Conservation (phyloP, 1,140 invertebrate species). For the Ectropis grisescens region DNA sequence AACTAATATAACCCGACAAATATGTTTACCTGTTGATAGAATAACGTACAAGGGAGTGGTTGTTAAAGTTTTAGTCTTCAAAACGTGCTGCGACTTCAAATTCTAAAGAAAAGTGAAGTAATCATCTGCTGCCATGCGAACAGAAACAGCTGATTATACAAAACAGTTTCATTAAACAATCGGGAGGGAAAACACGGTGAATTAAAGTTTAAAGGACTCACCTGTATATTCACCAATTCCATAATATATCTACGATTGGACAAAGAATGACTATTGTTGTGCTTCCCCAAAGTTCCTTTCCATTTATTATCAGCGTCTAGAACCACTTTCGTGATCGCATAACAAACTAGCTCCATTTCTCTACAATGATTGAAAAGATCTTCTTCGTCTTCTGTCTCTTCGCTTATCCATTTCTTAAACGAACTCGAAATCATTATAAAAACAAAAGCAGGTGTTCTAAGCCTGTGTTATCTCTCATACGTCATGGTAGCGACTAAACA, state of each 20-base stretch:
- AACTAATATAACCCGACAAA: too few species aligned
- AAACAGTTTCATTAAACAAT: too few species aligned
- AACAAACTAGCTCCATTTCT: conserved; percentile 54
- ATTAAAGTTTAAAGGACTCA: conserved; percentile 9
- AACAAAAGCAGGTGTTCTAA: conserved; percentile 8
- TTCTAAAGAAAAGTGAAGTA: too few species aligned
- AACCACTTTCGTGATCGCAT: conserved; percentile 52
- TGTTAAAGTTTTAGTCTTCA: too few species aligned
- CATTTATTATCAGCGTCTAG: conserved; percentile 56
- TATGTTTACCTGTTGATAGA: too few species aligned
- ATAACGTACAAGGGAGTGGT: too few species aligned
- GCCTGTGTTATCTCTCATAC: conserved; percentile 30
- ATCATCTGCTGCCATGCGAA: too few species aligned
- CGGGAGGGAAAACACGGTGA: too few species aligned
- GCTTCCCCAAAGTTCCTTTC: conserved; percentile 32
- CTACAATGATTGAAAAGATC: conserved; percentile 45
- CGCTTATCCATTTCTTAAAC: conserved; percentile 50
- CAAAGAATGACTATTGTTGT: conserved; percentile 27
- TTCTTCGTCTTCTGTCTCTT: conserved; percentile 44
- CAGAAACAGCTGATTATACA: too few species aligned
- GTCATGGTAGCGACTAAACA: conserved; percentile 34
- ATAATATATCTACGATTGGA: conserved; percentile 59
- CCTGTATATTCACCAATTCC: conserved; percentile 65
- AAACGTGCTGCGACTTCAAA: too few species aligned
- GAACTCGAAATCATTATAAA: conserved; percentile 34